Percentiles rank a stretch among this genome's conserved stretches.
Conservation (phyloP, 2,888 invertebrate genomes). For the Lepetodrilus schrolli region DNA sequence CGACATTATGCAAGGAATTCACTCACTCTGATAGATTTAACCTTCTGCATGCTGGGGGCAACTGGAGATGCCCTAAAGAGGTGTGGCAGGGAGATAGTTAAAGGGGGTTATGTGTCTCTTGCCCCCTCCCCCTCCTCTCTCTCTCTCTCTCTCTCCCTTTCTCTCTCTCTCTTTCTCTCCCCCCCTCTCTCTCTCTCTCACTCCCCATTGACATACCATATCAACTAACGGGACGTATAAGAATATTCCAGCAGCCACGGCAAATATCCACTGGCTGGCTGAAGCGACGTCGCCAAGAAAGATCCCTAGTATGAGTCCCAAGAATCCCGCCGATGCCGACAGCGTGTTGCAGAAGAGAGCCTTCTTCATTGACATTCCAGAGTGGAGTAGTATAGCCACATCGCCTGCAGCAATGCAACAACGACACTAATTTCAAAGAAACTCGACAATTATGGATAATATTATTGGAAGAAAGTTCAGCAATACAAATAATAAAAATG, state of each 20-base stretch:
- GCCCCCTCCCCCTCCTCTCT: too few relatives aligned
- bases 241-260: slow-evolving; percentile 80
- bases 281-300: slow-evolving; percentile 77
- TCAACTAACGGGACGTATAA: slow-evolving; percentile 80
- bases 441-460: too few relatives aligned
- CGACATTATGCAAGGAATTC: too few relatives aligned
- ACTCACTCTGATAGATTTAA: too few relatives aligned
- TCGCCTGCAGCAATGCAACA: slow-evolving; percentile 77
- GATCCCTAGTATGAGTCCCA: slow-evolving; percentile 78
- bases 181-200: too few relatives aligned
- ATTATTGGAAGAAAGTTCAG: background rate
- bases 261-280: slow-evolving; percentile 78
- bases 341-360: slow-evolving; percentile 79
- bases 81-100: too few relatives aligned
- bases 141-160: too few relatives aligned
- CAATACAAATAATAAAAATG: background rate
- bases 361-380: slow-evolving; percentile 79
- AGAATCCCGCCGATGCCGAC: slow-evolving; percentile 79
- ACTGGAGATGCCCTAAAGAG: too few relatives aligned
- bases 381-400: slow-evolving; percentile 79
- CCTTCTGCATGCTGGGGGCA: too few relatives aligned
- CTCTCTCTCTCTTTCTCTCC: too few relatives aligned
- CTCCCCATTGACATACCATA: slow-evolving; percentile 79
- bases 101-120: too few relatives aligned
- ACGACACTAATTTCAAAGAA: too few relatives aligned